Evolutionary conservation across 1,140 invertebrate genomes (phyloP).

Genomic region (Pseudobourletiella spinata): DNA sequence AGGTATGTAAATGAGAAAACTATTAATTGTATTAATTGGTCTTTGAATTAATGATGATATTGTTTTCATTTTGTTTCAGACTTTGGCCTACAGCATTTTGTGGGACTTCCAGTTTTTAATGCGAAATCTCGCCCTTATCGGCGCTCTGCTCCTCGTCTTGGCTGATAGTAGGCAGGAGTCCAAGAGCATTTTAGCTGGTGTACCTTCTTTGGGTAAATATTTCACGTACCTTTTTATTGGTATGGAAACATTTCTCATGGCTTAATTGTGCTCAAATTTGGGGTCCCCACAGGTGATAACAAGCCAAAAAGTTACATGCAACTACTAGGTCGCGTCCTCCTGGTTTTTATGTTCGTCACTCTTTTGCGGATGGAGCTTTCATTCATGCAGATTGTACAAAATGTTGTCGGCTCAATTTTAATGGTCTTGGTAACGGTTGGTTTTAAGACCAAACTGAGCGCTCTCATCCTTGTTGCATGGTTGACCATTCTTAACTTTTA

Average conservation of each 20-base stretch:
- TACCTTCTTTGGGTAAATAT: constrained; percentile 71
- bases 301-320: constrained; percentile 97
- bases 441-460: constrained; percentile 97
- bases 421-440: constrained; percentile 96
- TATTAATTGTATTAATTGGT: background rate
- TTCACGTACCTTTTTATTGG: background rate
- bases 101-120: constrained; percentile 96
- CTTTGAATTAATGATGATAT: constrained; percentile 2
- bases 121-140: constrained; percentile 90
- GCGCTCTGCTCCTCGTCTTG: constrained; percentile 84
- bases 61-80: constrained; percentile 56
- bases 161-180: constrained; percentile 90
- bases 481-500: constrained; percentile 88
- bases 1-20: constrained; percentile 52
- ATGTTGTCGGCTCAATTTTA: constrained; percentile 83
- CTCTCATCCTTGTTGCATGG: constrained; percentile 84
- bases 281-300: constrained; percentile 72
- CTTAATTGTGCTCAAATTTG: too few relatives aligned
- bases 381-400: constrained; percentile 78
- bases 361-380: constrained; percentile 86
- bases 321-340: constrained; percentile 83
- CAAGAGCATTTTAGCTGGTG: constrained; percentile 91
- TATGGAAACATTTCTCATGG: background rate
- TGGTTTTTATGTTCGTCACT: constrained; percentile 99
- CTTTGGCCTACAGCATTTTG: constrained; percentile 92